phyloP scores from a whole-genome alignment of 2,797 vertebrate genomes.

The Bradypus variegatus region DNA sequence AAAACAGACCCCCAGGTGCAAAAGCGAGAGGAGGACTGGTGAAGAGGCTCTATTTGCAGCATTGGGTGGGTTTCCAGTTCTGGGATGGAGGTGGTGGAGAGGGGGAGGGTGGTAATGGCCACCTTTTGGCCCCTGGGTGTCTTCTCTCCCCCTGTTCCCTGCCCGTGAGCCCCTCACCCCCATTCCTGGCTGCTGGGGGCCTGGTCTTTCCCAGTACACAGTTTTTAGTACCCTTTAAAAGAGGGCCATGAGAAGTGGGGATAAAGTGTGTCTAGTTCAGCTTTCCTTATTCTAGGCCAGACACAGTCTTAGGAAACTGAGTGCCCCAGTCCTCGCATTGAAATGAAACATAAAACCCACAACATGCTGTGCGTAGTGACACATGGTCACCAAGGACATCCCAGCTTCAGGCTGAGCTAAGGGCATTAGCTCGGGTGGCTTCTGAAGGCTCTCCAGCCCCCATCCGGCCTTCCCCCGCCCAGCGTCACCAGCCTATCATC shows the following conservation, averaged over 20 bases:
- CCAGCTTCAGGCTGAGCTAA: neutral
- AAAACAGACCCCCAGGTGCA: neutral
- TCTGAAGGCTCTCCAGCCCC: neutral
- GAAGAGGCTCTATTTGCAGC: neutral
- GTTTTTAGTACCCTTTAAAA: neutral
- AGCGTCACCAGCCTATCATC: neutral
- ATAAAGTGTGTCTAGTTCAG: neutral
- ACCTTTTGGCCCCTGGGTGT: neutral
- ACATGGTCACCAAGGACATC: constrained; percentile 19
- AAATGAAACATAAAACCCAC: constrained; percentile 32
- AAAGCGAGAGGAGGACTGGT: too few relatives aligned
- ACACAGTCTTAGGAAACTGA: neutral
- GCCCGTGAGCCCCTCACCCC: neutral
- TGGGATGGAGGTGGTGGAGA: too few relatives aligned
- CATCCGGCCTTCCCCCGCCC: neutral
- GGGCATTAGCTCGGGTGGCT: neutral
- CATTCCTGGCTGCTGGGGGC: neutral
- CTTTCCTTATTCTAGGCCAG: neutral
- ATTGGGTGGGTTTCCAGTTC: neutral
- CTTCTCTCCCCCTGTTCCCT: neutral
- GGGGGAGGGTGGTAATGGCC: neutral
- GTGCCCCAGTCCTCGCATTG: neutral
- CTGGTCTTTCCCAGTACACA: constrained; percentile 21
- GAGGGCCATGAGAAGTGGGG: neutral
- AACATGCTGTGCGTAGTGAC: neutral